phyloP scores from a whole-genome alignment of 1,140 invertebrate genomes.

The Drosophila ercepeae region DNA sequence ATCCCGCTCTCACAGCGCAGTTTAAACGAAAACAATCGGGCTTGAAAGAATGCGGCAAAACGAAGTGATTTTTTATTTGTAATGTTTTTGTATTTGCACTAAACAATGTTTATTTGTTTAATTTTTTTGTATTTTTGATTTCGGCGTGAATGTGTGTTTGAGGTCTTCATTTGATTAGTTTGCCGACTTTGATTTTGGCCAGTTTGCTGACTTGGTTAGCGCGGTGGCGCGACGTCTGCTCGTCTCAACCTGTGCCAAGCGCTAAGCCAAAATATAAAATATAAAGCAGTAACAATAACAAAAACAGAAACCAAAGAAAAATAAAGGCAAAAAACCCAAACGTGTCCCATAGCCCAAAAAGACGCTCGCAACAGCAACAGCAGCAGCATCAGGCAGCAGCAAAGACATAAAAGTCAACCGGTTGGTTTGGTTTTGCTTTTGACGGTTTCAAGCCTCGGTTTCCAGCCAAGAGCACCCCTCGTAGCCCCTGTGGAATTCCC shows the following conservation, averaged over 20 bases:
- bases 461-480: conserved; percentile 18
- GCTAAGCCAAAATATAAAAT: conserved; percentile 41
- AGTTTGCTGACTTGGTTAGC: conserved; percentile 37
- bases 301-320: conserved; percentile 30
- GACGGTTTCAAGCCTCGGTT: conserved; percentile 57
- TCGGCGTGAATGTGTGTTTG: conserved; percentile 26
- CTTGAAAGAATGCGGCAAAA: conserved; percentile 35
- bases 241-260: conserved; percentile 72
- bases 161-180: conserved; percentile 41
- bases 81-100: conserved; percentile 5
- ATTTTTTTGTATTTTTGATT: conserved; percentile 1
- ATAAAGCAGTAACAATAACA: conserved; percentile 16
- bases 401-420: conserved; percentile 80
- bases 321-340: conserved; percentile 37
- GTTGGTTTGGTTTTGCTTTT: conserved; percentile 74
- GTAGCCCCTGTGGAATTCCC: neutral
- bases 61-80: neutral
- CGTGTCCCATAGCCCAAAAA: conserved; percentile 55
- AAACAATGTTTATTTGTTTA: conserved; percentile 25
- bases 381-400: conserved; percentile 35
- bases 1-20: conserved; percentile 4
- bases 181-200: conserved; percentile 43
- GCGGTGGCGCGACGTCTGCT: conserved; percentile 34
- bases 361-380: conserved; percentile 31
- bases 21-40: conserved; percentile 10